phyloP scores from a whole-genome alignment of 1,140 invertebrate genomes.

The Penaeus chinensis region DNA sequence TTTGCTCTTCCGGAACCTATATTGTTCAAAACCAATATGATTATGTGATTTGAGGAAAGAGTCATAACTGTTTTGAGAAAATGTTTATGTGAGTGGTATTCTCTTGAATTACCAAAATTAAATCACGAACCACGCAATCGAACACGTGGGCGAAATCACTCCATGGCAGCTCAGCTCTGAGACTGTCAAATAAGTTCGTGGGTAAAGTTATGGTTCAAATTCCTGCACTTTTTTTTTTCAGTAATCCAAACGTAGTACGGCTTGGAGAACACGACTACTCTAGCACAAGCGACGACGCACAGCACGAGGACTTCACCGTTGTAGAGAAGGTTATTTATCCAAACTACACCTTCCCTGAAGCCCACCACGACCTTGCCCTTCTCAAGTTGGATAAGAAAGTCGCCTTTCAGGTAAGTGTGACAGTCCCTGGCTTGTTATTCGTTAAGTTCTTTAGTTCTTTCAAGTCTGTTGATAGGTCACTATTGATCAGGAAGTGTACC shows the following conservation, averaged over 20 bases:
- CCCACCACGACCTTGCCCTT: conserved; percentile 2
- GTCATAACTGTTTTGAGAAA: too few species aligned
- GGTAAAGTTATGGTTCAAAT: too few species aligned
- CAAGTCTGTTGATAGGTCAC: not conserved
- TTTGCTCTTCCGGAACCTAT: too few species aligned
- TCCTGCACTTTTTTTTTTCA: too few species aligned
- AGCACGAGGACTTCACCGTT: not conserved
- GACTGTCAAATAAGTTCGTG: too few species aligned
- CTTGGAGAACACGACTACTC: not conserved
- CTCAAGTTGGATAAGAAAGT: not conserved
- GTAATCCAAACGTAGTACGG: not conserved
- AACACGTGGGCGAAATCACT: too few species aligned
- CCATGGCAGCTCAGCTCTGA: too few species aligned
- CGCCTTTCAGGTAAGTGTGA: not conserved
- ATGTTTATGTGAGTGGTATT: too few species aligned
- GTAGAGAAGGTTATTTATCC: not conserved
- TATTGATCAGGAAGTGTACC: not conserved
- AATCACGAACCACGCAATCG: too few species aligned
- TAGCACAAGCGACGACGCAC: not conserved
- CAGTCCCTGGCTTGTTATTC: not conserved
- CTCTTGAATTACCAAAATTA: too few species aligned
- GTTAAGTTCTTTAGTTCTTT: not conserved
- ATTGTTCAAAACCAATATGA: too few species aligned
- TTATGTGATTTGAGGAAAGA: too few species aligned
- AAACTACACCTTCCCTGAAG: not conserved